Conservation (phyloP, 2,797 vertebrate species). For the Danio albolineatus region DNA sequence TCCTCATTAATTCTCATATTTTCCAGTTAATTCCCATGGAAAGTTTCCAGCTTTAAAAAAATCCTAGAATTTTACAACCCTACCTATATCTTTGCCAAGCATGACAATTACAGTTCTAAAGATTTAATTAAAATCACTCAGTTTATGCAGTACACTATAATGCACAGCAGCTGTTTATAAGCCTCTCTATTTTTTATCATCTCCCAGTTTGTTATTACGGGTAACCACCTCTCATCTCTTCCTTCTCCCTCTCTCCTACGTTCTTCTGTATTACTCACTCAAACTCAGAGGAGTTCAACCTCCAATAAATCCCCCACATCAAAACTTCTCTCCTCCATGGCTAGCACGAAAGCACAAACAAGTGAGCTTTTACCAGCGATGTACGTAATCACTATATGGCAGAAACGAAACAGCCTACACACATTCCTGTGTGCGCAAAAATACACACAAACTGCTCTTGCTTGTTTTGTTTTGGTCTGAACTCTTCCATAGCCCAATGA, state of each 20-base stretch:
- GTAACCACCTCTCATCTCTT: conserved; percentile 33
- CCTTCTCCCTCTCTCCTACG: conserved; percentile 30
- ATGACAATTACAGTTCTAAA: too few species aligned
- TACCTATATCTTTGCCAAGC: too few species aligned
- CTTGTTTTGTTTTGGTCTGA: conserved; percentile 31
- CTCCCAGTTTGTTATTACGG: conserved; percentile 41
- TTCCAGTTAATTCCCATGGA: too few species aligned
- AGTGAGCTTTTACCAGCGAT: conserved; percentile 1
- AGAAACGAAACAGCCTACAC: conserved; percentile 37
- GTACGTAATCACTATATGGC: conserved; percentile 1
- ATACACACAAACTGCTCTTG: conserved; percentile 20
- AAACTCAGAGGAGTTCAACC: conserved; percentile 14
- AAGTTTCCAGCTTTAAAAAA: too few species aligned
- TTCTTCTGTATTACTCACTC: conserved; percentile 44
- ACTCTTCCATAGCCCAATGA: conserved; percentile 24
- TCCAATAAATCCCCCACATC: conserved; percentile 38
- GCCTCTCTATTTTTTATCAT: neutral
- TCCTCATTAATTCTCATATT: too few species aligned
- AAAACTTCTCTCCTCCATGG: conserved; percentile 2
- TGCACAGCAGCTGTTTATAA: neutral
- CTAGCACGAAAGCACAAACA: neutral
- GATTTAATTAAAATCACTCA: too few species aligned
- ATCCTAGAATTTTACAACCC: too few species aligned
- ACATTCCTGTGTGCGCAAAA: neutral
- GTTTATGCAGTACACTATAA: neutral